phyloP scores from a whole-genome alignment of 2,888 invertebrate genomes.

The Synergus laeviventris region DNA sequence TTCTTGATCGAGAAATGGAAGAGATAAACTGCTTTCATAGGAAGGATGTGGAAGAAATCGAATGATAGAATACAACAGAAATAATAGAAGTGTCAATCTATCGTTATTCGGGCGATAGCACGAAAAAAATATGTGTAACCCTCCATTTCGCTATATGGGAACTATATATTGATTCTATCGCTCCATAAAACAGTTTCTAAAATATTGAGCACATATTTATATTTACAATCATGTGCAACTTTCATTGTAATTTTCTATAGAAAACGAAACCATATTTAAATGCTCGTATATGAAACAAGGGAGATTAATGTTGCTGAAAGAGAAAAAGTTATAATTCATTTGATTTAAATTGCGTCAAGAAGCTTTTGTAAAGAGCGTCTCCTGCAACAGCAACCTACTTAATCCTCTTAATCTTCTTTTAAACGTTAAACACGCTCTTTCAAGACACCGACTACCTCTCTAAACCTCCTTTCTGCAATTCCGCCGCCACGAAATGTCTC shows the following conservation, averaged over 20 bases:
- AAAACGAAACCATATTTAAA: background rate
- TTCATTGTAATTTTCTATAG: background rate
- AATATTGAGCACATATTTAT: too few relatives aligned
- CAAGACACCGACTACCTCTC: conserved; percentile 3
- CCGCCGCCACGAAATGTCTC: background rate
- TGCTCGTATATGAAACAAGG: background rate
- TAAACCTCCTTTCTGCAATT: conserved; percentile 15
- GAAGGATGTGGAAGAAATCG: background rate
- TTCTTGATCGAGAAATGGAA: conserved; percentile 4
- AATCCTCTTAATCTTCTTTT: conserved; percentile 35
- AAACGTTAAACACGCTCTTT: conserved; percentile 21
- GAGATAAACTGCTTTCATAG: background rate
- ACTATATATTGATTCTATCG: background rate
- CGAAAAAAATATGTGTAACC: too few relatives aligned
- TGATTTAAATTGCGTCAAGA: conserved; percentile 17
- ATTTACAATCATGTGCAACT: too few relatives aligned
- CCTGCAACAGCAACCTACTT: conserved; percentile 19
- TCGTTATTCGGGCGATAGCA: background rate
- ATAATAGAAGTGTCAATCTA: conserved; percentile 19
- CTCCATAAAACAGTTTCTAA: too few relatives aligned
- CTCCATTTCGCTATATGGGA: too few relatives aligned
- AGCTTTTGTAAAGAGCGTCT: background rate
- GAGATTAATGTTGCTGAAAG: background rate
- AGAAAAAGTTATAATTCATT: conserved; percentile 1
- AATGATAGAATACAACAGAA: background rate